phyloP scores from a whole-genome alignment of 2,888 invertebrate species.

The Helobdella robusta region DNA sequence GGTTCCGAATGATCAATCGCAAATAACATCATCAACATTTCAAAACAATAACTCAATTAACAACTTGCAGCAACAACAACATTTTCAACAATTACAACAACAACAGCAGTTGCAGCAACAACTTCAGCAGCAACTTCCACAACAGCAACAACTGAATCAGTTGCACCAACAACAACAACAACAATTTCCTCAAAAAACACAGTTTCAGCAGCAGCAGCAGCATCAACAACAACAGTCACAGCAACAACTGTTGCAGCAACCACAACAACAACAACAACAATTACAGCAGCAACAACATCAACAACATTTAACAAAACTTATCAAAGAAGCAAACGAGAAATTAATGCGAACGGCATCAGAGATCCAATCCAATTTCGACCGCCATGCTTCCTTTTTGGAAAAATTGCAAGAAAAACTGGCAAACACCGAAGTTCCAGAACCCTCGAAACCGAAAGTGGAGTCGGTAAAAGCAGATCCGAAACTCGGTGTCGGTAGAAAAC shows the following conservation, averaged over 20 bases:
- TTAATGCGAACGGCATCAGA: too few species aligned
- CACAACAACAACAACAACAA: neutral
- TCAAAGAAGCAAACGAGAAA: too few species aligned
- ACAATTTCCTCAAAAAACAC: neutral
- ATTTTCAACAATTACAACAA: neutral
- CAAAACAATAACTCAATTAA: neutral
- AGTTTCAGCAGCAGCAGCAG: neutral
- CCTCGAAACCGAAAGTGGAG: too few species aligned
- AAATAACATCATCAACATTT: neutral
- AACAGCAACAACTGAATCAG: neutral
- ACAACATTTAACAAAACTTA: too few species aligned
- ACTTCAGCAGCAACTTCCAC: neutral
- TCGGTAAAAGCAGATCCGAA: too few species aligned
- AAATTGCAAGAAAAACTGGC: too few species aligned
- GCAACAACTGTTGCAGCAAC: neutral
- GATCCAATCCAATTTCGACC: too few species aligned
- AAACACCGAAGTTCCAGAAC: too few species aligned
- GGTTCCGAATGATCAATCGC: neutral
- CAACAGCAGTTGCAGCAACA: neutral
- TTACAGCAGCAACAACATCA: neutral
- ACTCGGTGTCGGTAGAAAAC: too few species aligned
- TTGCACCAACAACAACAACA: neutral
- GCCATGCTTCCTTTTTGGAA: too few species aligned
- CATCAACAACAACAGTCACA: neutral
- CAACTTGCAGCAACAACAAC: neutral